These are phyloP conservation scores for Pyrrhosoma nymphula DNA, from an alignment of 2,888 invertebrate genomes.

Conservation along the genomic window DNA sequence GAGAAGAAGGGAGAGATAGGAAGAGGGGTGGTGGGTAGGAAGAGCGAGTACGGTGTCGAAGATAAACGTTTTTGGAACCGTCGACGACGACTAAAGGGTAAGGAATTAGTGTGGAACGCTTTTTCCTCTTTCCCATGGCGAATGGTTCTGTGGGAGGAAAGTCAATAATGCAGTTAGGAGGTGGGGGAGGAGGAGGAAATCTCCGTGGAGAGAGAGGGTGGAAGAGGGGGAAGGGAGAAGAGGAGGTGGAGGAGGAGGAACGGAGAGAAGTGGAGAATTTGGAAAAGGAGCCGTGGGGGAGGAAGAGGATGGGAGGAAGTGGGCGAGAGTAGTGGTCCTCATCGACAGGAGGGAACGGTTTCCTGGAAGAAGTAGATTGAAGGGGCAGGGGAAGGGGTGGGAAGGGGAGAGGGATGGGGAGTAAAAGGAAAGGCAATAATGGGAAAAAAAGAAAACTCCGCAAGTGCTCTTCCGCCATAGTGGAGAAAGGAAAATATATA, in stretches of 20 bases:
- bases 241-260: background rate
- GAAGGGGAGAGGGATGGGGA: background rate
- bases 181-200: background rate
- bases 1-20: background rate
- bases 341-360: background rate
- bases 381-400: too few relatives aligned
- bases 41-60: background rate
- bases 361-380: background rate
- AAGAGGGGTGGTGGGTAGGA: background rate
- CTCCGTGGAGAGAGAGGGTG: background rate
- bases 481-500: background rate
- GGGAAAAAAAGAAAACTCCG: background rate
- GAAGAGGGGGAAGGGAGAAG: background rate
- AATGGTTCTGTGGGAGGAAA: background rate
- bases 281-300: background rate
- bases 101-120: background rate
- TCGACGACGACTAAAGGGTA: background rate
- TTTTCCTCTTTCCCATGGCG: background rate
- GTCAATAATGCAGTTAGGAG: background rate
- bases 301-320: background rate
- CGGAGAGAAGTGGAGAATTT: background rate
- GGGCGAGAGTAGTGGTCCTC: background rate
- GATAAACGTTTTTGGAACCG: constrained; percentile 5
- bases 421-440: background rate
- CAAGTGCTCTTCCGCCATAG: background rate